Evolutionary conservation across 37 sponge, comb jelly and placozoan species (phyloP).

Genomic region (Halisarca cf. caerulea): DNA sequence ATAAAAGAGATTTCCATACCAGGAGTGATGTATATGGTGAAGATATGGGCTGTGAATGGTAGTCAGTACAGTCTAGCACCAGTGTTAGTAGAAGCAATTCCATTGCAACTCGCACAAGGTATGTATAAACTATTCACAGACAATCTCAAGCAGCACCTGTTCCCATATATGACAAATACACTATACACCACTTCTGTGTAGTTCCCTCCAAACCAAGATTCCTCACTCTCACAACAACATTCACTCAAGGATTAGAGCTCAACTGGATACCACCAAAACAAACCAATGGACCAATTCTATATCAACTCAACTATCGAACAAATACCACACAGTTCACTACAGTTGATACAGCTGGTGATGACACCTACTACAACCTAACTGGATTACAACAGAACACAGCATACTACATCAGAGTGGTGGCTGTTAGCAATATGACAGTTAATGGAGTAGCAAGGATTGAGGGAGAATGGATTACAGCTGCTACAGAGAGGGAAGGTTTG

Average conservation of each 20-base stretch:
- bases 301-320: conserved; percentile 14
- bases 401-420: conserved; percentile 25
- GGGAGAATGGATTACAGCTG: not conserved
- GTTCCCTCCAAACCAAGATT: conserved; percentile 2
- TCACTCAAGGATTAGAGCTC: conserved; percentile 26
- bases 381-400: not conserved
- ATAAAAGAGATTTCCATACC: not conserved
- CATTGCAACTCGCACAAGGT: too few relatives aligned
- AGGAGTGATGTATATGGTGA: not conserved
- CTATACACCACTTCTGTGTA: not conserved
- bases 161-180: too few relatives aligned
- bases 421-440: not conserved
- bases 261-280: conserved; percentile 26
- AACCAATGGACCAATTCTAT: conserved; percentile 17
- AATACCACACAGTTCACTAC: not conserved
- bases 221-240: not conserved
- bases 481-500: too few relatives aligned
- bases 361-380: conserved; percentile 27
- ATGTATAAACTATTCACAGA: too few relatives aligned
- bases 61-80: not conserved
- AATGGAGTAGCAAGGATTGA: conserved; percentile 1
- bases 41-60: not conserved
- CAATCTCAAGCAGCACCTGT: too few relatives aligned
- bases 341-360: too few relatives aligned
- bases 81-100: not conserved